A percentile compares a stretch with the other conserved stretches of the same genome.
Evolutionary conservation across 2,797 vertebrate genomes (phyloP).

Genomic region (Synanceia verrucosa): DNA sequence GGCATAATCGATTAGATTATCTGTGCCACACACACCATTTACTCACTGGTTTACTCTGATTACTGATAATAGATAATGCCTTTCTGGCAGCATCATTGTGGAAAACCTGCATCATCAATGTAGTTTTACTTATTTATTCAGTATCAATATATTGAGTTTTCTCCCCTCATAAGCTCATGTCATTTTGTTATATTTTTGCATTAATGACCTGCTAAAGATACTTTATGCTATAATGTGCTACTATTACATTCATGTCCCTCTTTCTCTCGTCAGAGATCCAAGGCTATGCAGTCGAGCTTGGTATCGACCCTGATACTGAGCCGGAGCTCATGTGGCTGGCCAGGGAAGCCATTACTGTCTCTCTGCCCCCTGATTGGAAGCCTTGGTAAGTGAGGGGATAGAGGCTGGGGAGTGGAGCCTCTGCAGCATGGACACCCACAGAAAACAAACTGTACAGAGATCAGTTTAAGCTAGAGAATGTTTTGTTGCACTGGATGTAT

Average conservation of each 20-base stretch:
- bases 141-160: too few relatives aligned
- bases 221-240: not conserved
- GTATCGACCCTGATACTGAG: slow-evolving; percentile 90
- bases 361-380: slow-evolving; percentile 89
- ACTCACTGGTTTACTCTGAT: not conserved
- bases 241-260: not conserved
- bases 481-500: not conserved
- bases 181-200: not conserved
- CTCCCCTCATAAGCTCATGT: not conserved
- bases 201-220: not conserved
- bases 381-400: slow-evolving; percentile 85
- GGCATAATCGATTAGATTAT: not conserved
- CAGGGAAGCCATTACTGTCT: slow-evolving; percentile 89
- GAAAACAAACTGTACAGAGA: not conserved
- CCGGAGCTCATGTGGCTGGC: slow-evolving; percentile 93
- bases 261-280: slow-evolving; percentile 80
- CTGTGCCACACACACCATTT: not conserved
- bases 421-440: not conserved
- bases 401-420: not conserved
- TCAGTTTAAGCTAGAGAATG: not conserved
- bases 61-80: not conserved
- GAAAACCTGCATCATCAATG: not conserved
- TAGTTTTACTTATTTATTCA: not conserved
- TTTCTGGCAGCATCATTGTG: not conserved
- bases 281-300: slow-evolving; percentile 88